Base-by-base conservation (phyloP, 2,797 vertebrate species). In the Esox lucius region DNA sequence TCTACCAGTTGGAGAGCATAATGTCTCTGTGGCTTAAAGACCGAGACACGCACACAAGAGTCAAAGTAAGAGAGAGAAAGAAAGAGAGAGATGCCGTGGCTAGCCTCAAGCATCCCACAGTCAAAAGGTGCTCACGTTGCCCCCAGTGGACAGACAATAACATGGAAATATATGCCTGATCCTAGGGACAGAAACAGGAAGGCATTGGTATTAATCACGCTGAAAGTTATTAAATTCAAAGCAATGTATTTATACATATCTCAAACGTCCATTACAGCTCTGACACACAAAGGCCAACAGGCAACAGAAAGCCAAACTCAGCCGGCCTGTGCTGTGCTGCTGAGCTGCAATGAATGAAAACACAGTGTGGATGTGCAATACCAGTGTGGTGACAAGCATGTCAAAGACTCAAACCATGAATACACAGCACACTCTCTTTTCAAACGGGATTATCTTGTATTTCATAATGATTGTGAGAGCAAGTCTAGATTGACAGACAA, bases 381-480 rank as follows among this genome's bases (percentile, higher is more conserved):
- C 79, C 77, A 78, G 74, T 65, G 79, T 76, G 87, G 80, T 90
- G 87, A 90, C 86, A 87, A 80, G 78, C 84, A 79, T 88, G 85
- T 90, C 87, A 87, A 75, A 85, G 83, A 86, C 78, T 87, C 76
- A 83, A 85, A 82, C 79, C 77, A 74, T 73, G 78, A 87, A 86
- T 85, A 61, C 56, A 24, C 86, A 88, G 82, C 82, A 87, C 68
- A 71, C 59, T 0, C 22, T 61, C 75, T 77, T 86, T 90, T 90
- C 79, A 83, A 46, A 86, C 62, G 78, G 88, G 87, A 90, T 90
- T 88, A 91, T 88, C 84, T 82, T 70, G 84, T 86, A 82, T 83
- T 77, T 81, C 76, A 68, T 73, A 84, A 67, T 74, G 80, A 83
- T 73, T 51, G 75, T 72, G 42, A 65, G 73, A 51, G 74, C 73